phyloP scores from a whole-genome alignment of 2,888 invertebrate species.

The Liopterus haemorrhoidalis region DNA sequence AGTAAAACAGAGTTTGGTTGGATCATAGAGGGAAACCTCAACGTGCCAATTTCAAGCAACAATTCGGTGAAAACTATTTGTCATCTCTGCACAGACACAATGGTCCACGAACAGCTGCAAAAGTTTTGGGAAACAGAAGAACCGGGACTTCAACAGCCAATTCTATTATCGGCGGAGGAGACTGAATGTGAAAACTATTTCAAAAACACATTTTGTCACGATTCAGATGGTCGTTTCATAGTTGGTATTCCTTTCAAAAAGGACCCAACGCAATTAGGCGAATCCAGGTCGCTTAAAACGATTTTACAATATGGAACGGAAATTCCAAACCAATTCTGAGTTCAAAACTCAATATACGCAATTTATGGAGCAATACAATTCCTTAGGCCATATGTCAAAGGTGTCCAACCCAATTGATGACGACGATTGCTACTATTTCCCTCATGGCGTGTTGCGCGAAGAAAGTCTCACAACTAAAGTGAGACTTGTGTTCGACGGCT shows the following conservation, averaged over 20 bases:
- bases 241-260: background rate
- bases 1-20: background rate
- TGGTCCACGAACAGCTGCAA: background rate
- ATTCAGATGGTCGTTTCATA: background rate
- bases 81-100: too few species aligned
- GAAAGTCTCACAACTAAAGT: slow-evolving; percentile 13
- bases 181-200: background rate
- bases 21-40: background rate
- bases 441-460: slow-evolving; percentile 8
- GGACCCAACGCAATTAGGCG: background rate
- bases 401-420: background rate
- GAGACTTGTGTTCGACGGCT: slow-evolving; percentile 9
- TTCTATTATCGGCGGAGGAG: background rate
- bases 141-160: background rate
- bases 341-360: background rate
- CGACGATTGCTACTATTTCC: slow-evolving; percentile 1
- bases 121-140: slow-evolving; percentile 1
- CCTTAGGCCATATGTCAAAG: slow-evolving; percentile 6
- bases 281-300: background rate
- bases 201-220: background rate
- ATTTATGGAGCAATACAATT: slow-evolving; percentile 1
- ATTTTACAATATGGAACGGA: background rate
- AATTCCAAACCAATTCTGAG: background rate
- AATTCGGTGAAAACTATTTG: too few species aligned
- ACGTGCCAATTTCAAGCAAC: too few species aligned